Base-by-base conservation (phyloP, 2,888 invertebrate species). In the Drosophila meridiana region DNA sequence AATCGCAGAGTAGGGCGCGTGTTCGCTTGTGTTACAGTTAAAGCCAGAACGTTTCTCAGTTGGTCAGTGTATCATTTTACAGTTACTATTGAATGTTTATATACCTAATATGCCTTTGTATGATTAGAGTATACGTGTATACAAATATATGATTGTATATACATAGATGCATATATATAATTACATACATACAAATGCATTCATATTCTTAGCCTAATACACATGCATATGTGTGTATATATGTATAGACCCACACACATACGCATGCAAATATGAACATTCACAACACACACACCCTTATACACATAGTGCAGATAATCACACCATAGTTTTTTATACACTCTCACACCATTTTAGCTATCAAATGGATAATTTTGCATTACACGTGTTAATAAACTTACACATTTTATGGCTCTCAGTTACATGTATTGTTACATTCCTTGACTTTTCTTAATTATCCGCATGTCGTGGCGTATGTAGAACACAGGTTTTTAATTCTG, bases 401-500 rank as follows among this genome's bases (percentile, higher is more conserved):
- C 47, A 26, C 26, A 59, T 59, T 59, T 34, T 45, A 47, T 59
- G 34, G 47, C 4, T 14, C 20, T 42, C 14, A 42, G 40, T 55
- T 55, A 38, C 53, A 55, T 38, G 53, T 38, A 55, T 55, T 57
- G 42, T 32, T 30, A 43, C 32, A 57, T 57, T 57, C 56, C 32
- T 60, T 26, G 48, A 60, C 34, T 47, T 58, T 34, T 45, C 45
- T 47, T 58, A 61, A 61, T 50, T 50, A 50, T 50, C 13, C 47
- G 40, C 30, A 30, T 48, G 30, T 34, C 56, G 30, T 13, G 40
- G 40, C 43, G 56, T 59, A 55, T 74, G 50, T 63, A 63, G 68
- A 71, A 59, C 66, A 66, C 47, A 72, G 74, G 73, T 75, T 78
- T 86, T 83, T 82, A 82, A 83, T 83, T 86, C 80, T 75, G 80